A percentile compares a stretch with the other conserved stretches of the same genome.
Evolutionary conservation across 2,797 vertebrate species (phyloP).

Genomic region (Sebastes aleutianus): DNA sequence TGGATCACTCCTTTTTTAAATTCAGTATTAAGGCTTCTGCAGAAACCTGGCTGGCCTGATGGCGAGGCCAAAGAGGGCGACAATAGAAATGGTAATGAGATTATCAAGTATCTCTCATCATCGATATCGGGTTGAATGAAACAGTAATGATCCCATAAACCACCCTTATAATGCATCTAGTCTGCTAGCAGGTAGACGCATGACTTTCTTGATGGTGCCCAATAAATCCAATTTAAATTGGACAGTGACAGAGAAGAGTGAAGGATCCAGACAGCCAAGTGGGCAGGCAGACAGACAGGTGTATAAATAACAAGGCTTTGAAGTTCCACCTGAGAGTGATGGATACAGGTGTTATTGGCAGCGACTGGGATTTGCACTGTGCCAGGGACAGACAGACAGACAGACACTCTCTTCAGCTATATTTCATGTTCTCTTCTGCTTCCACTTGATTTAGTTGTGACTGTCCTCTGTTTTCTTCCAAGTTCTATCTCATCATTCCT

Average conservation of each 20-base stretch:
- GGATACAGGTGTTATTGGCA: conserved; percentile 51
- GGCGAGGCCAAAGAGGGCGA: neutral
- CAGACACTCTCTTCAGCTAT: neutral
- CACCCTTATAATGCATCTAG: neutral
- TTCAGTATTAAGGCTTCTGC: neutral
- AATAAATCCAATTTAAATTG: conserved; percentile 18
- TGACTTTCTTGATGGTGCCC: neutral
- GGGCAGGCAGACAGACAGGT: conserved; percentile 28
- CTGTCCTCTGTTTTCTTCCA: neutral
- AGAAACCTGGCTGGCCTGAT: neutral
- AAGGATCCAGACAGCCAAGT: neutral
- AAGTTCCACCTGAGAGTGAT: conserved; percentile 40
- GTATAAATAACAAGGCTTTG: conserved; percentile 59
- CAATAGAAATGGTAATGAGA: neutral
- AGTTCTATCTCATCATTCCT: neutral
- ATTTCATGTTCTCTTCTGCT: neutral
- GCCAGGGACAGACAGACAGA: neutral
- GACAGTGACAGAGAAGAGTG: conserved; percentile 8
- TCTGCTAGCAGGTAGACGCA: neutral
- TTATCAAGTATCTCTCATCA: neutral
- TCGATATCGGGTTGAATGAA: neutral
- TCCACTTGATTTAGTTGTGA: neutral
- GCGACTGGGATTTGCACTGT: conserved; percentile 27
- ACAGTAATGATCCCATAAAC: neutral
- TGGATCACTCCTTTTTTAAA: neutral